phyloP scores from a whole-genome alignment of 35 echinoderm and acorn worm species.

The Lytechinus pictus region DNA sequence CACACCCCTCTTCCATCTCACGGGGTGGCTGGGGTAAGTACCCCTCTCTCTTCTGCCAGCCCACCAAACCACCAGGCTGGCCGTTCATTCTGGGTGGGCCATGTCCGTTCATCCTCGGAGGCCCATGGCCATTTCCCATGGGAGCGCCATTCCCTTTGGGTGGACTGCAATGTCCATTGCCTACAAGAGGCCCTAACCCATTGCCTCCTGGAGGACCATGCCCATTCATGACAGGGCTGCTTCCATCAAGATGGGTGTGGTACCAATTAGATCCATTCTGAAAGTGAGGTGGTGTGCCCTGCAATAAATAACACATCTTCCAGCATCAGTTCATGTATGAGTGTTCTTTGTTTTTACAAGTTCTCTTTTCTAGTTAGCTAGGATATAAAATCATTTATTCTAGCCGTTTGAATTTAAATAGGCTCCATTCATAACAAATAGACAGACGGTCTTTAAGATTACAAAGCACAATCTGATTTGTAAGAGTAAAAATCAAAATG shows the following conservation, averaged over 20 bases:
- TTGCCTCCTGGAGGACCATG: constrained; percentile 8
- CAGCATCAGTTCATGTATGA: neutral
- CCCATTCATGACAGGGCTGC: constrained; percentile 22
- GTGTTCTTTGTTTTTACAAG: too few relatives aligned
- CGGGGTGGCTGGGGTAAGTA: neutral
- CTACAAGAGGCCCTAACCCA: neutral
- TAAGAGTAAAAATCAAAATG: too few relatives aligned
- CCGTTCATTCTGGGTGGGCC: neutral
- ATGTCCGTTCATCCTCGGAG: neutral
- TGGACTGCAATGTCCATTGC: neutral
- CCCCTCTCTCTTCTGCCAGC: constrained; percentile 28
- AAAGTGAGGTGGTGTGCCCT: constrained; percentile 14
- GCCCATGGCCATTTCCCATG: constrained; percentile 25
- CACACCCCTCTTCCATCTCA: neutral
- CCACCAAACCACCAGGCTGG: neutral
- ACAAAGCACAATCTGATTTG: too few relatives aligned
- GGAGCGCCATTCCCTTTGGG: neutral
- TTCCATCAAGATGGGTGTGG: neutral
- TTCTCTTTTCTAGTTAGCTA: too few relatives aligned
- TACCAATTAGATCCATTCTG: constrained; percentile 14
- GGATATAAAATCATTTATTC: too few relatives aligned
- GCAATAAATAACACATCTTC: neutral
- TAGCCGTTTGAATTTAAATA: too few relatives aligned
- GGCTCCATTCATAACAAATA: too few relatives aligned
- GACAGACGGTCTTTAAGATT: too few relatives aligned